Base-by-base conservation (phyloP, 2,888 invertebrate species). In the Yponomeuta plumbellus region DNA sequence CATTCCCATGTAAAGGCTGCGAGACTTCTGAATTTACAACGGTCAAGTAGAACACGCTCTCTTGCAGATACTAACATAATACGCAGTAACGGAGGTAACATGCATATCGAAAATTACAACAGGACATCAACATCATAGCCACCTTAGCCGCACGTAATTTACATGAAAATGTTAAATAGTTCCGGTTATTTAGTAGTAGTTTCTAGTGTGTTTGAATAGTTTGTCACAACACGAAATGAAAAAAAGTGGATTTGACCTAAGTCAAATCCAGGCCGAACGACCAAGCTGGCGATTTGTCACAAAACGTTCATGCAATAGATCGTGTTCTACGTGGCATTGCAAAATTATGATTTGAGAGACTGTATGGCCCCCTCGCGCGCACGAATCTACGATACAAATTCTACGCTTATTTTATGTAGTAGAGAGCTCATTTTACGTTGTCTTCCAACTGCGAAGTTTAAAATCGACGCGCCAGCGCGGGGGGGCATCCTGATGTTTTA, bases 401-500 rank as follows among this genome's bases (percentile, higher is more conserved):
- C 67, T 65, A 73, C 74, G 69, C 44, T 52, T 52, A 52, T 52
- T 52, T 52, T 17, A 52, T 52, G 44, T 52, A 52, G 44, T 13
- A 52, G 44, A 52, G 44, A 52, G 44, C 44, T 52, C 44, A 52
- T 52, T 75, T 74, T 70, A 71, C 76, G 75, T 70, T 69, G 78
- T 78, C 78, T 78, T 78, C 78, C 78, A 78, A 82, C 76, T 77
- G 73, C 75, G 79, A 68, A 61, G 64, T 66, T 74, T 52, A 52
- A 52, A 52, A 52, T 52, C 72, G 72, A 76, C 71, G 70, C 68
- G 71, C 73, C 71, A 76, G 78, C 76, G 76, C 79, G 84, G 86
- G 86, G 81, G 89, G 88, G 88, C 84, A 80, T 88, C 89, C 87
- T 88, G 44, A 52, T 52, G 86, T 82, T 80, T 76, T 83, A 79